A percentile compares a stretch with the other conserved stretches of the same genome.
Conservation (phyloP, 2,888 invertebrate genomes). For the Sturmia bella region DNA sequence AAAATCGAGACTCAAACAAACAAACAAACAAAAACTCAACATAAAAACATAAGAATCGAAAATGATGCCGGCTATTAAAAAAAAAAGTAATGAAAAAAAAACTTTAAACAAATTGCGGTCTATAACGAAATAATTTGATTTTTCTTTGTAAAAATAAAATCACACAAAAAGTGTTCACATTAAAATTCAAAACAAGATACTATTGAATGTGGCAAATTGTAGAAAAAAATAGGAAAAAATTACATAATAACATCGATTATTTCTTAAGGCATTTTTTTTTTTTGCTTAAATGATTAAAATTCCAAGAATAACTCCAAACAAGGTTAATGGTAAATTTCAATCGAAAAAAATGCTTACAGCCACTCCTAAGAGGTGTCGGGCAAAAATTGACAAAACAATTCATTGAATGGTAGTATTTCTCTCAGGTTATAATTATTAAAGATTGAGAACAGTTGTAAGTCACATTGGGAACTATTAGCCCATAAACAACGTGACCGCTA, state of each 20-base stretch:
- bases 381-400: no score
- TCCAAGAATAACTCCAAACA: neutral
- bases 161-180: constrained; percentile 4
- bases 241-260: neutral
- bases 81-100: neutral
- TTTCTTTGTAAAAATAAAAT: constrained; percentile 19
- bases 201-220: constrained; percentile 28
- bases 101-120: constrained; percentile 9
- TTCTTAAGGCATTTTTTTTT: neutral
- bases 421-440: no score
- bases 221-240: neutral
- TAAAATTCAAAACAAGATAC: constrained; percentile 32
- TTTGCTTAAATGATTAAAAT: neutral
- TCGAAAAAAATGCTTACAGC: neutral
- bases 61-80: constrained; percentile 42
- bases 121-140: constrained; percentile 38
- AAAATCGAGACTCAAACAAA: constrained; percentile 31
- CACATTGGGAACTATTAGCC: no score
- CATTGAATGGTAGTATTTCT: no score
- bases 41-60: constrained; percentile 23
- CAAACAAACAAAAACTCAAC: neutral
- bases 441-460: no score
- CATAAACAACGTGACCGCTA: no score
- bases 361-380: neutral
- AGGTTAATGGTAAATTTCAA: neutral